phyloP scores from a whole-genome alignment of 2,888 invertebrate species.

The Catocala nupta region DNA sequence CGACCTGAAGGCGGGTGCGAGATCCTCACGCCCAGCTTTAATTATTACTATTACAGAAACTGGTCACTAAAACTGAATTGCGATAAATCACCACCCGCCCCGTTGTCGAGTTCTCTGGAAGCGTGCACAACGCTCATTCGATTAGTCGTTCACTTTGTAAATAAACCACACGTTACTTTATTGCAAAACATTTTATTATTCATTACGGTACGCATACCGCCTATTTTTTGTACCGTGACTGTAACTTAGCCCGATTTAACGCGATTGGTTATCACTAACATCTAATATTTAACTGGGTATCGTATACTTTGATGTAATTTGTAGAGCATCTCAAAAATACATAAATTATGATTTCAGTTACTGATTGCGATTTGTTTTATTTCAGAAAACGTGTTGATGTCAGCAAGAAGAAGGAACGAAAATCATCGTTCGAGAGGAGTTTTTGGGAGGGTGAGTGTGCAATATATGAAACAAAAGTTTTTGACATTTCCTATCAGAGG shows the following conservation, averaged over 20 bases:
- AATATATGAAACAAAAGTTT: background rate
- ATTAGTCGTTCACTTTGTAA: slow-evolving; percentile 58
- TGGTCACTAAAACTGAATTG: slow-evolving; percentile 73
- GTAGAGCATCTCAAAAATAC: slow-evolving; percentile 19
- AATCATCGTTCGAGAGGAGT: slow-evolving; percentile 72
- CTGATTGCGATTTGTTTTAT: slow-evolving; percentile 50
- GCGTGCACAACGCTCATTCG: slow-evolving; percentile 54
- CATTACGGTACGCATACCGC: slow-evolving; percentile 40
- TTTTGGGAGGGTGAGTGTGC: slow-evolving; percentile 80
- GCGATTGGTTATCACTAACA: slow-evolving; percentile 36
- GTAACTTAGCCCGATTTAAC: slow-evolving; percentile 44
- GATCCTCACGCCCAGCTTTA: slow-evolving; percentile 62
- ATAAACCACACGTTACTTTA: slow-evolving; percentile 49
- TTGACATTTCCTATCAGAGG: no score
- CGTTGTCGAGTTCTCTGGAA: slow-evolving; percentile 28
- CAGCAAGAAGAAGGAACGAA: slow-evolving; percentile 72
- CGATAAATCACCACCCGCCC: slow-evolving; percentile 68
- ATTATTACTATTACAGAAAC: slow-evolving; percentile 76
- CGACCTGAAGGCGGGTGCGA: slow-evolving; percentile 46
- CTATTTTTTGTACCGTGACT: slow-evolving; percentile 45
- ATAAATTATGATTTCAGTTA: slow-evolving; percentile 13
- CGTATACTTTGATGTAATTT: slow-evolving; percentile 28
- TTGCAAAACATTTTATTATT: slow-evolving; percentile 51
- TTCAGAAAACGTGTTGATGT: slow-evolving; percentile 74
- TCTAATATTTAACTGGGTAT: slow-evolving; percentile 26